Base-by-base conservation (phyloP, 1,140 invertebrate species). In the Dendrolimus punctatus region DNA sequence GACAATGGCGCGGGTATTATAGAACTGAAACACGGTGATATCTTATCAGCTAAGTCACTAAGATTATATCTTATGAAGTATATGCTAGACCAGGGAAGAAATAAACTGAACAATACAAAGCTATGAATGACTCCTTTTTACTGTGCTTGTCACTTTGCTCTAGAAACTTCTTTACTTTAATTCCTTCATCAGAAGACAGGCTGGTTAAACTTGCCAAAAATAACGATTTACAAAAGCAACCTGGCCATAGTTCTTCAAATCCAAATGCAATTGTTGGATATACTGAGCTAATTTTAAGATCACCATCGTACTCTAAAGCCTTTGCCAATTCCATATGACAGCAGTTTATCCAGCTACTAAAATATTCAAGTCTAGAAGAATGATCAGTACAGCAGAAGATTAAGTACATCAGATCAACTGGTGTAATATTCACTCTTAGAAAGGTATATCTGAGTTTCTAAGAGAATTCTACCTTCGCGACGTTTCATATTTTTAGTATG, bases 371-470 rank as follows among this genome's bases (percentile, higher is more conserved):
- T 36, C 62, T 57, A 0, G 55, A 48, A 39, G 46, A 53, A 43
- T 60, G 46, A 40, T 68, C 59, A n/a, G 62, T 62, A 43, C 59
- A 60, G 45, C 56, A 56, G 50, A 62, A 68, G 23, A 68, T 52
- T 41, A 57, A 48, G 37, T 57, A 62, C 6, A 57, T 44, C 36
- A 68, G 10, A 39, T 68, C 66, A 10, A 7, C 40, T 0, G 52
- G 58, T 1, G 66, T 59, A 36, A 44, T 55, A 4, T 6, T 44
- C 7, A 44, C 39, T 38, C 40, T 53, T 6, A 51, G 43, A 8
- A 49, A 3, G 23, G 23, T 23, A 23, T 23, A 23, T 23, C 23
- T 23, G 23, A 23, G 23, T 23, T 23, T 23, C 23, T 23, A 23
- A 23, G 23, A 23, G 23, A 23, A 23, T 2, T 23, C 3, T 23